Evolutionary conservation across 2,113 vertebrate species (phyloP), one percentile per base, ranked within the genome.

Genomic region (Brachypodius melanocephalos): DNA sequence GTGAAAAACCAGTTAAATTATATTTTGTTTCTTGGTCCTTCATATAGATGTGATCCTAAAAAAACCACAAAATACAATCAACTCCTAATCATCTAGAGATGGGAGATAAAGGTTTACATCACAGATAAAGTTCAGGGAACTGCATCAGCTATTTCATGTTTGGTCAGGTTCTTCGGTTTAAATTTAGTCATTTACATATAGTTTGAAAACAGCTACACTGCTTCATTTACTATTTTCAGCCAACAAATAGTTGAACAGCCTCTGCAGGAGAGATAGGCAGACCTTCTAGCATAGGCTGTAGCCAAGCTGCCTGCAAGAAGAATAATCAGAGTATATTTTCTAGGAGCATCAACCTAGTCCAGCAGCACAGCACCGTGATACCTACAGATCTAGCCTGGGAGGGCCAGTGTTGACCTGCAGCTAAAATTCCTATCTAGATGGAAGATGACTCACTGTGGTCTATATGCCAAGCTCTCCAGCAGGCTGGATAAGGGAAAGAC

Each of bases 381-480:
- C 2, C n/a, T 34, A 17, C 14, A 73, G 45, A 80, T 22, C 31
- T 36, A 49, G 46, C 48, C 38, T 72, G 43, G 19, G 32, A 83
- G 28, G 21, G 40, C 25, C 76, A 49, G 8, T 13, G 9, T 13
- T 19, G 49, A 59, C 8, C 12, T 48, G 45, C 36, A 73, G n/a
- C n/a, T 73, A 57, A 69, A 93, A 87, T 20, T 52, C 26, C 14
- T 34, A 1, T 3, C 29, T 20, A 63, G 20, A 24, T 15, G 24
- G 36, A 52, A 69, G 40, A 57, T 1, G 3, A 29, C 14, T 46
- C 1, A 0, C 9, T 17, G 5, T 57, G 21, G 17, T 28, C 19
- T 36, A 2, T 9, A 58, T 9, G 10, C 17, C 58, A 31, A 6
- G 10, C 29, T 40, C 38, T 17, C 40, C 32, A 73, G 40, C 16